Base-by-base conservation (phyloP, 2,888 invertebrate species). In the Lottia scabra region DNA sequence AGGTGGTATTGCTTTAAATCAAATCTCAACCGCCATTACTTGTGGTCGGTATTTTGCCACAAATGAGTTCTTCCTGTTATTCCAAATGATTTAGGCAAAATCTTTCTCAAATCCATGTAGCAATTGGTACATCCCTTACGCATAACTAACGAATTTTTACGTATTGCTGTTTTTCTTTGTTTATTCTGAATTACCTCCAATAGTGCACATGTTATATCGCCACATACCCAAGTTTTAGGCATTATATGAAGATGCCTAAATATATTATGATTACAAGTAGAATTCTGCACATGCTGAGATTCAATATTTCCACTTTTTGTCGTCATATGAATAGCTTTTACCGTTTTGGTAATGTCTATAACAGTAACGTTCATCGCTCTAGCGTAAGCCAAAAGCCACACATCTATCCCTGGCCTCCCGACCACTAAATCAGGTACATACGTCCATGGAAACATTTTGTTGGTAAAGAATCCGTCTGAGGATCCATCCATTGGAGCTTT, bases 401-500 rank as follows among this genome's bases (percentile, higher is more conserved):
- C 74, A 6, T 67, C 76, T 15, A 76, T 62, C 12, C 76, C 76
- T 15, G 65, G 13, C 15, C 76, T 63, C 3, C 76, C 76, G 16
- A 70, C 63, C 3, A 76, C 76, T 2, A 74, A 23, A 38, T 73
- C 68, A 2, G 76, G 76, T 2, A 74, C 66, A n/a, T 65, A 67
- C 5, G 43, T n/a, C 76, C 76, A 76, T 1, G 76, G 76, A 56
- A 76, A 76, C 65, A 70, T 63, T 10, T 48, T 64, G 27, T 76
- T 74, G 56, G 76, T 76, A 38, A 76, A 46, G n/a, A 76, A 74
- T 12, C 62, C 73, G 46, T 76, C 76, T 2, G 76, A 70, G 2
- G 76, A 76, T 4, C 76, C 76, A 62, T 76, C 74, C 3, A 23
- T 48, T 19, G 68, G 19, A 13, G 15, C 56, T 8, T 63, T 23